Evolutionary conservation across 2,888 invertebrate genomes (phyloP), one percentile per base, ranked within the genome.

Genomic region (Acanthosoma haemorrhoidale): DNA sequence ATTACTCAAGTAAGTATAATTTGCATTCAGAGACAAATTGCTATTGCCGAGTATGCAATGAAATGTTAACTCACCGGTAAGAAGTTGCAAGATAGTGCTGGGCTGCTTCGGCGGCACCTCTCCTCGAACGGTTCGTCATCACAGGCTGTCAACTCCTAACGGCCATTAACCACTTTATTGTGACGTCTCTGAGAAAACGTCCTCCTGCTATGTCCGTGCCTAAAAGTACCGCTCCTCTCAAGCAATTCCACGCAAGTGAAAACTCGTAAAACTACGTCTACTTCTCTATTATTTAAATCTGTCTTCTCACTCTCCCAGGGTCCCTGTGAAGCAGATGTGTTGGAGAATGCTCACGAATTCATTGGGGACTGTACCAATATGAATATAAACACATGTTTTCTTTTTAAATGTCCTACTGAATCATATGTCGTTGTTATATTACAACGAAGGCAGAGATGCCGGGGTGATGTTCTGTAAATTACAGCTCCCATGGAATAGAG

Each of bases 171-270:
- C 25, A 51, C 25, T 51, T 51, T 51, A 51, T 51, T 51, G 25
- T 51, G 51, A 51, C 25, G 51, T 51, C 29, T 25, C 21, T 21
- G 29, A 25, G 51, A 25, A 51, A 51, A 51, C 51, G 21, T 25
- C 25, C 25, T 25, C 21, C 51, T 21, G 21, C 29, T 51, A 51
- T 25, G 25, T 8, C 25, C 51, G 51, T 51, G 29, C 51, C 51
- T 51, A 51, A 51, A 51, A n/a, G 51, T 13, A 25, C 51, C 51
- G 51, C 51, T 51, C 51, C 51, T 51, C n/a, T 51, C 51, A 25
- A 21, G 21, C 51, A 51, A 51, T 51, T 13, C 25, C n/a, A n/a
- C 11, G 8, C 51, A 29, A n/a, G 51, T 51, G 51, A 51, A 51
- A 51, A 29, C 51, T 51, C 51, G 25, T 25, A 51, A 51, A 51